These are phyloP conservation scores for Ispidina picta DNA, from an alignment of 2,797 vertebrate species.

Conservation along the genomic window DNA sequence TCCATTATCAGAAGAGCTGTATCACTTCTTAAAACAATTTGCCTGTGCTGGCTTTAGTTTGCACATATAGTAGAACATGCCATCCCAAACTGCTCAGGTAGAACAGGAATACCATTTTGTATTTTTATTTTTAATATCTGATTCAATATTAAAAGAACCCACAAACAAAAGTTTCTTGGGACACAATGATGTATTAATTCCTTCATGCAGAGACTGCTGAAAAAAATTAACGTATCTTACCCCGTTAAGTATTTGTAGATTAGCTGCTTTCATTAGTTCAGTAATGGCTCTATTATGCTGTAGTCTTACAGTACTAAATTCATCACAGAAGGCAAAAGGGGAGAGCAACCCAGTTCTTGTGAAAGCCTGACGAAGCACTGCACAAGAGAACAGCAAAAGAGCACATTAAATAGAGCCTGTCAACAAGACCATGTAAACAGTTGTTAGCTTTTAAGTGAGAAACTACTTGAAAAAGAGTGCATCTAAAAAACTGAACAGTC, in stretches of 20 bases:
- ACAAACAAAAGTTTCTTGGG: not conserved
- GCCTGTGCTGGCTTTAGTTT: not conserved
- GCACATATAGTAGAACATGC: not conserved
- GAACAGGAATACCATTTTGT: not conserved
- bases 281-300: constrained; percentile 94
- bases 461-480: not conserved
- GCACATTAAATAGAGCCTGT: not conserved
- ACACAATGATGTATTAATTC: not conserved
- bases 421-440: not conserved
- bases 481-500: not conserved
- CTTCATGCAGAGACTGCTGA: not conserved
- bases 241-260: constrained; percentile 78
- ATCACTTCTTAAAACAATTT: not conserved
- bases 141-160: not conserved
- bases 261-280: constrained; percentile 89
- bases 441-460: not conserved
- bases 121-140: not conserved
- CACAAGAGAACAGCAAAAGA: not conserved
- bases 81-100: not conserved
- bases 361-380: constrained; percentile 88
- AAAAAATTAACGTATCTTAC: constrained; percentile 70
- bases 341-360: constrained; percentile 91
- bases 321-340: constrained; percentile 91
- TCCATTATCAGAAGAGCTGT: not conserved
- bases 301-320: constrained; percentile 93